Base-by-base conservation (phyloP, 2,888 invertebrate species). In the Caenorhabditis auriculariae region DNA sequence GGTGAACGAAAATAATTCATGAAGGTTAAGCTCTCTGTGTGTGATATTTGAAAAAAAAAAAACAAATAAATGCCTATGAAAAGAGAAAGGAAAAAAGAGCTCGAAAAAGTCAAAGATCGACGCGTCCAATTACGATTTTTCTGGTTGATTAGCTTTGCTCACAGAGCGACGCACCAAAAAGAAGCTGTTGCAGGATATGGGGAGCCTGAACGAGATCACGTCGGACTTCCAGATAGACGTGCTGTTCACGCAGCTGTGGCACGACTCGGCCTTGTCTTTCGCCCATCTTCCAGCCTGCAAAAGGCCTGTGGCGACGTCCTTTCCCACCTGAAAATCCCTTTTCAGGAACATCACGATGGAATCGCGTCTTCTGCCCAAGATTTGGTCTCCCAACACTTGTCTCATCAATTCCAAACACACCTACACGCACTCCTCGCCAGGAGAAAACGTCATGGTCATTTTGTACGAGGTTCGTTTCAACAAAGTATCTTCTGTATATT, bases 381-480 rank as follows among this genome's bases (percentile, higher is more conserved):
- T 81, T 48, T 81, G 81, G 81, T 76, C 78, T 12, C 81, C 81
- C 1, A 81, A 81, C 50, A 81, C 77, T 9, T 81, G 81, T 55
- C 54, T 81, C 32, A 77, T 81, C 41, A 81, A 81, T 60, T 80
- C 80, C 21, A 81, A 81, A 49, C 54, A 66, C 41, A 74, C 80
- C 21, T 69, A 66, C 26, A 74, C 81, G 7, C 81, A 81, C 57
- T 54, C 72, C 6, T 80, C 80, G 15, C 81, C 81, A n/a, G 76
- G 79, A 9, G 76, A 76, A 52, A 81, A 81, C 60, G 76, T 81
- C 54, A 63, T 63, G 63, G 52, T 61, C 17, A 60, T 63, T 23
- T 42, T 78, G 5, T 76, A 76, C 45, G 72, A 73, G 68, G 75
- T 73, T n/a, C n/a, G n/a, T n/a, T n/a, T n/a, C n/a, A n/a, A n/a